Evolutionary conservation across 2,888 invertebrate genomes (phyloP).

Genomic region (Brenthis hecate): DNA sequence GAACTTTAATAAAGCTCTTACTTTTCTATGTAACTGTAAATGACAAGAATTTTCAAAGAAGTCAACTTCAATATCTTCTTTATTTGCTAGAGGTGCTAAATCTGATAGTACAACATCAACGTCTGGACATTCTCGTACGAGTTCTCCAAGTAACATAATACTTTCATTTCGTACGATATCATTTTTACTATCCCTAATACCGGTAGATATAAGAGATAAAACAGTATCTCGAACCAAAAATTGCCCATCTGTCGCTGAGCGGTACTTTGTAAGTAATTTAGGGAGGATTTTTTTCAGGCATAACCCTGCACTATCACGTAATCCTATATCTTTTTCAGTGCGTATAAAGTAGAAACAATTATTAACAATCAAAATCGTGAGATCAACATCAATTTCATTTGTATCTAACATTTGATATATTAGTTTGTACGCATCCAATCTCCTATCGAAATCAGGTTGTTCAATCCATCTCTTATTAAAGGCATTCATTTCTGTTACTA

Average conservation of each 20-base stretch:
- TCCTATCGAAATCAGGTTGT: conserved; percentile 93
- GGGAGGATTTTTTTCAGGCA: conserved; percentile 88
- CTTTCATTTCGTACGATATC: conserved; percentile 90
- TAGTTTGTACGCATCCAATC: conserved; percentile 89
- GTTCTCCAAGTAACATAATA: conserved; percentile 88
- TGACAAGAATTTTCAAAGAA: conserved; percentile 97
- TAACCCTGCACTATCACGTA: conserved; percentile 89
- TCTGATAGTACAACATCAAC: conserved; percentile 88
- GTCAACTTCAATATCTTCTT: conserved; percentile 91
- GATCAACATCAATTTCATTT: conserved; percentile 82
- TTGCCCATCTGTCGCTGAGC: conserved; percentile 81
- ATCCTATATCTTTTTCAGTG: conserved; percentile 91
- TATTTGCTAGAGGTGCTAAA: conserved; percentile 85
- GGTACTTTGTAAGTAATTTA: conserved; percentile 82
- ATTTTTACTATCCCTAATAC: conserved; percentile 86
- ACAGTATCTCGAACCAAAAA: conserved; percentile 88
- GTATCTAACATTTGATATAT: conserved; percentile 81
- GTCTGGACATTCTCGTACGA: conserved; percentile 87
- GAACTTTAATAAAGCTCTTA: conserved; percentile 90
- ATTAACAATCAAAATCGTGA: conserved; percentile 88
- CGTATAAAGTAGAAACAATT: conserved; percentile 91
- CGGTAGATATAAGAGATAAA: conserved; percentile 86
- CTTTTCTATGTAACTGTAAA: conserved; percentile 92
- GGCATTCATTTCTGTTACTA: conserved; percentile 89
- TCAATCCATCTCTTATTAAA: conserved; percentile 95